Evolutionary conservation across 2,888 invertebrate genomes (phyloP).

Genomic region (Macrophya annulata): DNA sequence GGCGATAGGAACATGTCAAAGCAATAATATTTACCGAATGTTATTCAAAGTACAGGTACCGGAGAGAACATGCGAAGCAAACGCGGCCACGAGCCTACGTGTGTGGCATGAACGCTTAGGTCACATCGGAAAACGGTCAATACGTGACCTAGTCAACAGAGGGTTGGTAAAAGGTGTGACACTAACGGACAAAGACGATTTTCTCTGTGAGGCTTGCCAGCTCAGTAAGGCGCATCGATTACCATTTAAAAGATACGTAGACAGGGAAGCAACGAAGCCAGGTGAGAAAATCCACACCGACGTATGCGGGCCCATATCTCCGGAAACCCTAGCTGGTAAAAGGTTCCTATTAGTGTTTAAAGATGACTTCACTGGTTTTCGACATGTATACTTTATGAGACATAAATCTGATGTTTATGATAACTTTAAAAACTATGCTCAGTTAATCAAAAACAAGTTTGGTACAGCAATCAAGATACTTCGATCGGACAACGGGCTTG

Average conservation of each 20-base stretch:
- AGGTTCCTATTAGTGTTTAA: slow-evolving; percentile 4
- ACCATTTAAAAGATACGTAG: slow-evolving; percentile 45
- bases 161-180: slow-evolving; percentile 60
- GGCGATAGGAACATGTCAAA: slow-evolving; percentile 55
- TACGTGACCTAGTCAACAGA: slow-evolving; percentile 58
- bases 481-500: slow-evolving; percentile 38
- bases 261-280: too few species aligned
- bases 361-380: slow-evolving; percentile 29
- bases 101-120: slow-evolving; percentile 55
- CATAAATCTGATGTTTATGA: slow-evolving; percentile 31
- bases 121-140: slow-evolving; percentile 58
- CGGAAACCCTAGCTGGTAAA: neutral
- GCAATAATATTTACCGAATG: slow-evolving; percentile 55
- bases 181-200: slow-evolving; percentile 55
- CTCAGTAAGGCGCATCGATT: slow-evolving; percentile 64
- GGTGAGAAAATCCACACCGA: slow-evolving; percentile 59
- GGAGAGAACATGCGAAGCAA: neutral
- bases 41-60: slow-evolving; percentile 47
- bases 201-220: slow-evolving; percentile 65
- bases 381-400: slow-evolving; percentile 30
- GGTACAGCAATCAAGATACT: slow-evolving; percentile 6
- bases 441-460: slow-evolving; percentile 19
- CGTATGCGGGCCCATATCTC: slow-evolving; percentile 47
- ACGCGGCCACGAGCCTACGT: slow-evolving; percentile 8
- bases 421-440: neutral